Base-by-base conservation (phyloP, 2,113 vertebrate genomes). In the Gobius niger region DNA sequence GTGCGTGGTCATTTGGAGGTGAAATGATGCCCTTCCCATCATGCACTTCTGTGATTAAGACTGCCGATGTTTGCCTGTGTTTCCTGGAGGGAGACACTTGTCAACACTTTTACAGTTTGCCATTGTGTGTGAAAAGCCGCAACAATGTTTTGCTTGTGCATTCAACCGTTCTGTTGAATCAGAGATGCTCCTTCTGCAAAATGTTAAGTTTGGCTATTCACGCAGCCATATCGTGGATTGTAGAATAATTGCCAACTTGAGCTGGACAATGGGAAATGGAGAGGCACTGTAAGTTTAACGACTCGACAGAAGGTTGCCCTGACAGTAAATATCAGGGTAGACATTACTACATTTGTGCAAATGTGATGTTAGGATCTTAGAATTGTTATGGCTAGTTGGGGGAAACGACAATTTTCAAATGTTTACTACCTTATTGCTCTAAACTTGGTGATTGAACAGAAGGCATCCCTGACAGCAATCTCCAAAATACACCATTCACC, bases 1-100 rank as follows among this genome's bases (percentile, higher is more conserved):
- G 85, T 84, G 69, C 70, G 85, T 16, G 88, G 83, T 85, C 83
- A 81, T 87, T 84, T 78, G 72, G 80, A 86, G 80, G 82, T 86
- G 78, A 89, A 88, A 81, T 74, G 80, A 65, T 80, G 71, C 78
- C 77, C 85, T 82, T 88, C 73, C 79, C 82, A 88, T 90, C 88
- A 76, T 73, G 77, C 64, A 57, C 53, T n/a, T 44, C 47, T 70
- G 82, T 84, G 84, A 81, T 91, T 85, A 88, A 82, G 70, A 84
- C 63, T 77, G 53, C 41, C 44, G 73, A 68, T 82, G 75, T 82
- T 87, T 65, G 76, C 68, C 60, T 63, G 67, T 70, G 76, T 69
- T 59, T 57, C 65, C 68, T 63, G 72, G 44, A 49, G 68, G 49
- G 70, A 82, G 61, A 56, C 68, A 49, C 57, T 82, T 74, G 68